These are phyloP conservation scores for Mizuhopecten yessoensis DNA, from an alignment of 1,140 invertebrate genomes.

Conservation along the genomic window DNA sequence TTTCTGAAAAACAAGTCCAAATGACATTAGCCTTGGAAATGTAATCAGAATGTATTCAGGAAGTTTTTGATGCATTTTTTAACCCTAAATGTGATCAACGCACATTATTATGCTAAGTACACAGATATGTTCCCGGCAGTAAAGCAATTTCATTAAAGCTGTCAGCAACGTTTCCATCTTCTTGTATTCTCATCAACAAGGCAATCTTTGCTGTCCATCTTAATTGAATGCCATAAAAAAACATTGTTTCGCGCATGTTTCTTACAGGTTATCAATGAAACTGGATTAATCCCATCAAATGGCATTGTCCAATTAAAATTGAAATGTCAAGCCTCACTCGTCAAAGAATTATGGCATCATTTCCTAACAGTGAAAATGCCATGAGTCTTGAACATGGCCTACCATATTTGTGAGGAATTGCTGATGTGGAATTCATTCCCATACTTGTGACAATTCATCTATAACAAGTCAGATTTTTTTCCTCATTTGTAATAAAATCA, in stretches of 20 bases:
- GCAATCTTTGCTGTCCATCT: conserved; percentile 23
- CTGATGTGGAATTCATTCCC: not conserved
- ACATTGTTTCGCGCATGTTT: not conserved
- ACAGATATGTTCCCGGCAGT: not conserved
- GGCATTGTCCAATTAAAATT: conserved; percentile 18
- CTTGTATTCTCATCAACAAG: not conserved
- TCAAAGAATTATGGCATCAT: not conserved
- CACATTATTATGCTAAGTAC: not conserved
- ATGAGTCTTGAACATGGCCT: conserved; percentile 12
- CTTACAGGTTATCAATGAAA: not conserved
- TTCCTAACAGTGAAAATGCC: not conserved
- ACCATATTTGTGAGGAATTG: not conserved
- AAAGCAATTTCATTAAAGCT: not conserved
- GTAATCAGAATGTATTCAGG: no score
- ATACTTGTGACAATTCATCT: not conserved
- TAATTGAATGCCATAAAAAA: conserved; percentile 25
- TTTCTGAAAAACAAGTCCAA: not conserved
- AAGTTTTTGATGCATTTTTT: not conserved
- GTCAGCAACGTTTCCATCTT: not conserved
- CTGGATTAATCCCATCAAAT: conserved; percentile 16
- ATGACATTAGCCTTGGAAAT: not conserved
- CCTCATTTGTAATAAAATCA: not conserved
- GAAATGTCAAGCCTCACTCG: not conserved
- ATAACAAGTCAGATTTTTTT: not conserved
- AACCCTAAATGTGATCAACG: not conserved